Conservation (phyloP, 2,888 invertebrate genomes). For the Melanostoma scalare region DNA sequence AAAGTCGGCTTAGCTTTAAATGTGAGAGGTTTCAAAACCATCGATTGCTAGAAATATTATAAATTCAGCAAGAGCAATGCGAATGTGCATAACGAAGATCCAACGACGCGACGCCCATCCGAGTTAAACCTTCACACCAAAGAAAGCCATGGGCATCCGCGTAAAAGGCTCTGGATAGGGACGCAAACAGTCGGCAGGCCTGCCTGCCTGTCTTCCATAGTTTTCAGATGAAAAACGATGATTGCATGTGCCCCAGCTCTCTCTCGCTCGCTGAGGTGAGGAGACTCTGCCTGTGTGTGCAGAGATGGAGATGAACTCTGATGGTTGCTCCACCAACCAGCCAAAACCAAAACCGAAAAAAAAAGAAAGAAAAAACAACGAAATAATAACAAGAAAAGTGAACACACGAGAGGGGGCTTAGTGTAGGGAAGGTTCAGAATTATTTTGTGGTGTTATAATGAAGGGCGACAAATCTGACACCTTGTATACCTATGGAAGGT, state of each 20-base stretch:
- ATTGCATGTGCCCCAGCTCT: conserved; percentile 67
- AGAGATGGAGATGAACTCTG: conserved; percentile 36
- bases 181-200: conserved; percentile 22
- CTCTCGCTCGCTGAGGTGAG: neutral
- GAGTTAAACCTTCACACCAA: conserved; percentile 68
- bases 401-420: conserved; percentile 32
- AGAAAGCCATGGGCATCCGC: conserved; percentile 68
- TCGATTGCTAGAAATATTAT: conserved; percentile 73
- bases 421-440: conserved; percentile 66
- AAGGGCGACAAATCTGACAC: conserved; percentile 82
- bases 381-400: neutral
- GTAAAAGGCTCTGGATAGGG: conserved; percentile 50
- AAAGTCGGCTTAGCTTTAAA: conserved; percentile 54
- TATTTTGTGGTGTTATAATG: conserved; percentile 77
- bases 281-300: conserved; percentile 23
- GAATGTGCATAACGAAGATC: conserved; percentile 71
- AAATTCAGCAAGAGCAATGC: conserved; percentile 64
- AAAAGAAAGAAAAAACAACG: neutral
- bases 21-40: conserved; percentile 67
- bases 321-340: conserved; percentile 17
- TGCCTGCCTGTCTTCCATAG: conserved; percentile 58
- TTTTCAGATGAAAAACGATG: conserved; percentile 73
- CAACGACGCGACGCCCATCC: conserved; percentile 70
- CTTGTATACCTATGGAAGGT: conserved; percentile 78
- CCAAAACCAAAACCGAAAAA: conserved; percentile 2